A percentile compares a stretch with the other conserved stretches of the same genome.
These are phyloP conservation scores for Junonia oenone DNA, from an alignment of 2,888 invertebrate genomes.

Conservation along the genomic window DNA sequence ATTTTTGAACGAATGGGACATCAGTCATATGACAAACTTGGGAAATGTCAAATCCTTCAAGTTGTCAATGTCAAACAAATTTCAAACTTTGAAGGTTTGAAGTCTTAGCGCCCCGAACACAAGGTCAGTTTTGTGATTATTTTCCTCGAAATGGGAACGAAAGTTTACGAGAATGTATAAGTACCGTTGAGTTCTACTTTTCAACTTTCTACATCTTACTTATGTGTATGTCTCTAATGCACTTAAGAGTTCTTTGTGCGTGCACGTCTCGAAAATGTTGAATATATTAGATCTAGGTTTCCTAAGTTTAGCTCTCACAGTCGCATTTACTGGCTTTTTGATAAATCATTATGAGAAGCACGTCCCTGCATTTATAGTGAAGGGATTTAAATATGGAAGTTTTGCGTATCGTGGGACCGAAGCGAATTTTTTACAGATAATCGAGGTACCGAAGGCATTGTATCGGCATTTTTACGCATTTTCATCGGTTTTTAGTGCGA, in stretches of 20 bases:
- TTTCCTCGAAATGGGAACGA: slow-evolving; percentile 17
- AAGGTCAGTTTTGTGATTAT: not conserved
- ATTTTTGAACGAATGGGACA: too few relatives aligned
- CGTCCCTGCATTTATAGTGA: slow-evolving; percentile 82
- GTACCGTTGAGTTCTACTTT: slow-evolving; percentile 24
- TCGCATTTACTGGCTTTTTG: slow-evolving; percentile 79
- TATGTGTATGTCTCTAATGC: not conserved
- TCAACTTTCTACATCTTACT: slow-evolving; percentile 3
- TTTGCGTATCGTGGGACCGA: slow-evolving; percentile 79
- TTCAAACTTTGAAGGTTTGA: too few relatives aligned
- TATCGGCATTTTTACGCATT: slow-evolving; percentile 90
- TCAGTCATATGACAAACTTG: too few relatives aligned
- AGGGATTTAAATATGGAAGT: slow-evolving; percentile 87
- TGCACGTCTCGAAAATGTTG: slow-evolving; percentile 39
- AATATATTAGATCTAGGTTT: slow-evolving; percentile 69
- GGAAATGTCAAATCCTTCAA: too few relatives aligned
- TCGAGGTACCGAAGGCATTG: slow-evolving; percentile 88
- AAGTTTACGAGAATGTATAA: slow-evolving; percentile 22
- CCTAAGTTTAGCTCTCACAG: slow-evolving; percentile 57
- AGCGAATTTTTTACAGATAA: slow-evolving; percentile 58
- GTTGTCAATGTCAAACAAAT: too few relatives aligned
- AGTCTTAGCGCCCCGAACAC: too few relatives aligned
- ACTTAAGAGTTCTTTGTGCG: not conserved
- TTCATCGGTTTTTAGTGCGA: slow-evolving; percentile 79
- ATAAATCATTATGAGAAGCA: slow-evolving; percentile 83